phyloP scores from a whole-genome alignment of 2,797 vertebrate genomes.

The Cottoperca gobio region DNA sequence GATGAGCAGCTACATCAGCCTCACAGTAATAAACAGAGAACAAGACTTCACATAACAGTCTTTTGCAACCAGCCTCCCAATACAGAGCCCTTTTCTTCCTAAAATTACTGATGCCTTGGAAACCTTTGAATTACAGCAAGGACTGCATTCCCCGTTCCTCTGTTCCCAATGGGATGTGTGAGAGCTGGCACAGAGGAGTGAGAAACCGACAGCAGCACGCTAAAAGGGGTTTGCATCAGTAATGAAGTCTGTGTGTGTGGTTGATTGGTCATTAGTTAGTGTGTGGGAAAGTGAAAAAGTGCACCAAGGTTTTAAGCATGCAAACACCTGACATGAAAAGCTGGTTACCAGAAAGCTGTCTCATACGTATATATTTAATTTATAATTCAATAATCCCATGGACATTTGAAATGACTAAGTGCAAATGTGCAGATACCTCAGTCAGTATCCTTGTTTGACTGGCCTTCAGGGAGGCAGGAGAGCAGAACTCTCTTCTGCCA shows the following conservation, averaged over 20 bases:
- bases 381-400: background rate
- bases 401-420: background rate
- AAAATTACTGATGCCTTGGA: constrained; percentile 57
- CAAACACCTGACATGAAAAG: constrained; percentile 10
- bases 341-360: background rate
- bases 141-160: constrained; percentile 43
- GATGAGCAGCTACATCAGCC: background rate
- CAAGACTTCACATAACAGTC: background rate
- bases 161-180: constrained; percentile 51
- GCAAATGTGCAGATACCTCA: background rate
- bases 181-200: constrained; percentile 65
- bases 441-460: background rate
- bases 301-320: constrained; percentile 7
- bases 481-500: background rate
- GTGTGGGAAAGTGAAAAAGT: constrained; percentile 51
- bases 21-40: background rate
- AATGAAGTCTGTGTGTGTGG: constrained; percentile 49
- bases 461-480: background rate
- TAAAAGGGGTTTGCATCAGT: constrained; percentile 61
- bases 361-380: background rate
- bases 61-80: constrained; percentile 7
- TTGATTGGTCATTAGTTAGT: constrained; percentile 47
- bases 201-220: constrained; percentile 49
- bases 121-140: constrained; percentile 52
- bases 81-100: constrained; percentile 30